Evolutionary conservation across 2,888 invertebrate species (phyloP), one percentile per base, ranked within the genome.

Genomic region (Magallana nippona): DNA sequence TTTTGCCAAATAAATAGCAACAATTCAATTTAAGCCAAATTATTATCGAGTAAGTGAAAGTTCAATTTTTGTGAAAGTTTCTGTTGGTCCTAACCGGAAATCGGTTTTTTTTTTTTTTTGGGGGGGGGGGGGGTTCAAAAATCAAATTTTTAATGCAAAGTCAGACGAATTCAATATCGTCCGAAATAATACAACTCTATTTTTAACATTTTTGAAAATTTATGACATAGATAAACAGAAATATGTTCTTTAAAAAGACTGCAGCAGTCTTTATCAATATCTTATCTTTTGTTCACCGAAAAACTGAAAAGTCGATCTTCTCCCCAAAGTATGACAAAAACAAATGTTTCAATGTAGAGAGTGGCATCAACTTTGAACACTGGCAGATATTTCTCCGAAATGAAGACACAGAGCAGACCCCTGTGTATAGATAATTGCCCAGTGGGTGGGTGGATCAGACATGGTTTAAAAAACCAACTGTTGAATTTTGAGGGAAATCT

Each of bases 271-370:
- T 2, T 27, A 17, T 27, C 27, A 71, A 11, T 15, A 13, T 71
- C 71, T 71, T 27, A 71, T 71, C 71, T 71, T 32, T 32, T 27
- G 71, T 32, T 71, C 71, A 71, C 71, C 71, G 71, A 71, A 32
- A 71, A 71, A 71, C 22, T 32, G 27, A 32, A 71, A 71, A 27
- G 71, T 71, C 22, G 13, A 11, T 32, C 71, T 71, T 32, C 71
- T 71, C 27, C 71, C 71, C 11, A 11, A 71, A 15, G 27, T 71
- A 71, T 71, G 71, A 71, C 71, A 71, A 71, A 71, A 71, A 27
- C 32, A 71, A 71, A 71, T 27, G 27, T 32, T 71, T 27, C 32
- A 71, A 27, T 71, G 22, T 44, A 71, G 32, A 71, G 10, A 71
- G 44, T 44, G 44, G 60, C 60, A 60, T 60, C 60, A 5, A 8